Percentiles rank a stretch among this genome's conserved stretches.
Evolutionary conservation across 37 sponge, comb jelly and placozoan species (phyloP).

Genomic region (Bolinopsis microptera): DNA sequence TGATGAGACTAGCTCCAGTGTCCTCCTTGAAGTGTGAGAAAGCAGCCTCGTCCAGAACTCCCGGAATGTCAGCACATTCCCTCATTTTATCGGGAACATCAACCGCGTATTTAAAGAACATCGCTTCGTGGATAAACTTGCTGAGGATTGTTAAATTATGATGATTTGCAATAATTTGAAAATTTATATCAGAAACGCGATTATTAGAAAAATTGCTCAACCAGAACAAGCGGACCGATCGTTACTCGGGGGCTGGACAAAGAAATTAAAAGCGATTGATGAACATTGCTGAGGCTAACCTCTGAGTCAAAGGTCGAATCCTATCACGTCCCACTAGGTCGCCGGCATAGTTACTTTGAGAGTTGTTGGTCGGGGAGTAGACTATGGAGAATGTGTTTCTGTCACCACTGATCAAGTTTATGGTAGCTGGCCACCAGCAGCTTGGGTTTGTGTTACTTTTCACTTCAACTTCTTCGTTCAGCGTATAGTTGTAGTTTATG

Average conservation of each 20-base stretch:
- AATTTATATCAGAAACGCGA: too few species aligned
- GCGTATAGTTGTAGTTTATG: neutral
- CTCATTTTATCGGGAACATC: slow-evolving; percentile 18
- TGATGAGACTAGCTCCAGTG: slow-evolving; percentile 40
- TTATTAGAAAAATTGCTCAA: too few species aligned
- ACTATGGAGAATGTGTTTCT: slow-evolving; percentile 22
- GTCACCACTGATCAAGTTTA: slow-evolving; percentile 26
- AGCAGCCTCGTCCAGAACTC: slow-evolving; percentile 31
- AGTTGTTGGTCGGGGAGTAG: neutral
- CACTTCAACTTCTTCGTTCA: slow-evolving; percentile 49
- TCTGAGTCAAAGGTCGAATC: slow-evolving; percentile 30
- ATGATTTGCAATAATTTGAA: too few species aligned
- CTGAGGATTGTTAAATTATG: neutral
- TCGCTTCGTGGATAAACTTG: neutral
- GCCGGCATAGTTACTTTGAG: neutral
- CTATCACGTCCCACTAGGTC: slow-evolving; percentile 39
- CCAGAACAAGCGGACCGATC: too few species aligned
- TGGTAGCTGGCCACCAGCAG: slow-evolving; percentile 43
- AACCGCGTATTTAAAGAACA: neutral
- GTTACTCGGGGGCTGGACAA: too few species aligned
- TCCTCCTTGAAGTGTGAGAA: slow-evolving; percentile 36
- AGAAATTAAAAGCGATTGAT: too few species aligned
- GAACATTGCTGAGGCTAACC: too few species aligned
- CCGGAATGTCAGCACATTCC: slow-evolving; percentile 6
- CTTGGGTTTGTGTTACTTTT: neutral